Evolutionary conservation across 2,888 invertebrate genomes (phyloP).

Genomic region (Cataglyphis altisquamis): DNA sequence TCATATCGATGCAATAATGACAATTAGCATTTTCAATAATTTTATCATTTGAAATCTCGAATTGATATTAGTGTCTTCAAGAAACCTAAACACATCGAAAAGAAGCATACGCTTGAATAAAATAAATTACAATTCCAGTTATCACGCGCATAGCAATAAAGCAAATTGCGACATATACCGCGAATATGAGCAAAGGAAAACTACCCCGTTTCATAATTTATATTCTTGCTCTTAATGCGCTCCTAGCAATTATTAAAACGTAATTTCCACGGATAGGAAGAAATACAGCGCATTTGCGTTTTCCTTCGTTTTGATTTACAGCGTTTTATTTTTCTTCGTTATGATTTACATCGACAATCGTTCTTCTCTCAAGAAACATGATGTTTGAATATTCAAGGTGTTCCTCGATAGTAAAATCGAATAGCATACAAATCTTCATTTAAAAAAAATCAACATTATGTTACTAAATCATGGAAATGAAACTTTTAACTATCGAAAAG

Average conservation of each 20-base stretch:
- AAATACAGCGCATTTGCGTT: slow-evolving; percentile 58
- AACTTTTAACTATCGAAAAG: background rate
- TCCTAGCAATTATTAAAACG: slow-evolving; percentile 71
- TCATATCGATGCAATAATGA: too few species aligned
- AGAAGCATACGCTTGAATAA: slow-evolving; percentile 67
- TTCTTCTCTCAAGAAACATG: slow-evolving; percentile 18
- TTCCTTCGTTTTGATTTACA: slow-evolving; percentile 51
- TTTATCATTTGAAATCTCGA: background rate
- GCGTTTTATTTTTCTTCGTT: slow-evolving; percentile 46
- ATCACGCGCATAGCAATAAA: slow-evolving; percentile 62
- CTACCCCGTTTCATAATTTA: slow-evolving; percentile 63
- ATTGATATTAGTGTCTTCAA: slow-evolving; percentile 58
- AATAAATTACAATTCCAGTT: slow-evolving; percentile 63
- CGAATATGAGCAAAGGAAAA: slow-evolving; percentile 17
- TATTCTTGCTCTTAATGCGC: slow-evolving; percentile 65
- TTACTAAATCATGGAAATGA: background rate
- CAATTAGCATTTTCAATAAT: too few species aligned
- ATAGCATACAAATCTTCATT: background rate
- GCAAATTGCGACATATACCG: slow-evolving; percentile 69
- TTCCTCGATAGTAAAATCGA: slow-evolving; percentile 23
- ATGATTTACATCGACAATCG: slow-evolving; percentile 61
- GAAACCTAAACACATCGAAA: slow-evolving; percentile 28
- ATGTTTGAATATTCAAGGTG: slow-evolving; percentile 9
- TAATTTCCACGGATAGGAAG: slow-evolving; percentile 70
- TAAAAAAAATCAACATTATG: background rate